Base-by-base conservation (phyloP, 2,113 vertebrate genomes). In the Cathartes aura region DNA sequence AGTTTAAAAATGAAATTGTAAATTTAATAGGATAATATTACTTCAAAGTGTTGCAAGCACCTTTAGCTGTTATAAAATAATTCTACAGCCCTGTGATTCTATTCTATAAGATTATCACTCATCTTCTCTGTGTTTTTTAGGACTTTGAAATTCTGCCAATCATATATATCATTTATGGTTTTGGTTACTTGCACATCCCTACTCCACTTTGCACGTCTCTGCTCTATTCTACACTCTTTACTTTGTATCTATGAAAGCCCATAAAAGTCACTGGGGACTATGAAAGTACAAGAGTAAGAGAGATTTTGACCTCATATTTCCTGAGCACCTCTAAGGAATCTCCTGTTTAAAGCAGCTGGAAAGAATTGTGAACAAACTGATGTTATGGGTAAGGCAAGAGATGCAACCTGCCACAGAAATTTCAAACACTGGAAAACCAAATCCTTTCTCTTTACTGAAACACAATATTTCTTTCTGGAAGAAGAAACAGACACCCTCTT, bases 381-480 rank as follows among this genome's bases (percentile, higher is more conserved):
- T 71, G 16, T 60, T 68, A 71, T 12, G 19, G 12, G 8, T 40
- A 82, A 55, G 29, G 48, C 50, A 86, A 70, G 53, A 90, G 47
- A 70, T 42, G 34, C 50, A 78, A 84, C 34, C 42, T 83, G 43
- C 72, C 78, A 56, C 30, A 72, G 67, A 76, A 47, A 60, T 82
- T 71, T 78, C 20, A 34, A 87, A 58, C 32, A 23, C 26, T 78
- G 32, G 62, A 79, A 76, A 94, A 96, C 52, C 34, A 94, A 83
- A 47, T 78, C 23, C 30, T 86, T 92, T 81, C 15, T 71, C 64
- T 71, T 74, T 70, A 72, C 47, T 38, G 36, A 94, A 97, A 90
- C 90, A 72, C 7, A 60, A 5, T 12, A 62, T 88, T 90, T 97
- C 47, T 93, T 95, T 76, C 75, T 92, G 21, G 52, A 93, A 93